A percentile compares a stretch with the other conserved stretches of the same genome.
These are phyloP conservation scores for Pavo muticus DNA, from an alignment of 2,113 vertebrate genomes.

Conservation along the genomic window DNA sequence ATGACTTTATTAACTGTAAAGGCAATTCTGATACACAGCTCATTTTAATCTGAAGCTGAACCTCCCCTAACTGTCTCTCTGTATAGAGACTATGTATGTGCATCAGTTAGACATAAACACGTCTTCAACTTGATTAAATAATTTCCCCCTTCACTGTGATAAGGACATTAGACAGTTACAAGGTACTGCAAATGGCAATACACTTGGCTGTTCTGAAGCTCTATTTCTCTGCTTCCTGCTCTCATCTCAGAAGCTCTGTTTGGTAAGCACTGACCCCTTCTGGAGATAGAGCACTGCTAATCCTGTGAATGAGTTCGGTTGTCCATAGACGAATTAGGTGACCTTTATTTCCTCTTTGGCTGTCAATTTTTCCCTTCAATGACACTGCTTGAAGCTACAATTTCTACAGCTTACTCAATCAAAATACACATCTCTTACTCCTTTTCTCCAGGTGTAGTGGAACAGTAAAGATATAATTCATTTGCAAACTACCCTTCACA, in stretches of 20 bases:
- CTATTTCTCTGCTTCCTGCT: not conserved
- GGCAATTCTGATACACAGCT: not conserved
- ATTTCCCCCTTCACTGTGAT: too few relatives aligned
- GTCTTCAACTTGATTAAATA: not conserved
- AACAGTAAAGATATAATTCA: not conserved
- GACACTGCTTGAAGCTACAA: not conserved
- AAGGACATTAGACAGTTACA: not conserved
- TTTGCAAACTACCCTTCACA: not conserved
- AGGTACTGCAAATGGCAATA: not conserved
- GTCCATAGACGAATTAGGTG: not conserved
- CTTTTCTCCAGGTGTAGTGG: not conserved
- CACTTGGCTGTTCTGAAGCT: not conserved
- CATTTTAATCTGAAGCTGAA: not conserved
- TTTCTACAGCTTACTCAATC: conserved; percentile 21
- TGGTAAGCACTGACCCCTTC: not conserved
- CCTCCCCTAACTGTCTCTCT: not conserved
- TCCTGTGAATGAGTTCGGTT: not conserved
- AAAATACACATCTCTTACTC: not conserved
- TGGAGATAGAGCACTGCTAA: not conserved
- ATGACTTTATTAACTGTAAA: not conserved
- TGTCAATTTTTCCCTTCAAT: not conserved
- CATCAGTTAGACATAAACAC: not conserved
- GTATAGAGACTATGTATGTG: not conserved
- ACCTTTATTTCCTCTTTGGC: not conserved
- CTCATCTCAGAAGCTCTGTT: not conserved